phyloP scores from a whole-genome alignment of 2,888 invertebrate genomes.

The Cartodere bifasciata region DNA sequence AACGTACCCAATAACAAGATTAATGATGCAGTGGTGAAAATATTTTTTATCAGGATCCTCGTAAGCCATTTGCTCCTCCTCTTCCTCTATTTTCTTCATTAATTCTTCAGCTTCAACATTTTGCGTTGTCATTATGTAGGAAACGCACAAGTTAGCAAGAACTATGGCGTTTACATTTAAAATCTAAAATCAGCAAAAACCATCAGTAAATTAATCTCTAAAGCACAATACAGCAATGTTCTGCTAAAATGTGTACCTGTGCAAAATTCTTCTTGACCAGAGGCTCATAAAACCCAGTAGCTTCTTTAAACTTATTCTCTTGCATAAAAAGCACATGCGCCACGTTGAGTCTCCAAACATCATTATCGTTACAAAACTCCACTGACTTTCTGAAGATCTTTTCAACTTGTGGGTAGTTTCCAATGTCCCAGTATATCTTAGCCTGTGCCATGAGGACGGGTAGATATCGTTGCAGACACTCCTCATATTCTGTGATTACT shows the following conservation, averaged over 20 bases:
- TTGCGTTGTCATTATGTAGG: constrained; percentile 98
- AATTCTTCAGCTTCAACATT: constrained; percentile 98
- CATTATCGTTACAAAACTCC: constrained; percentile 96
- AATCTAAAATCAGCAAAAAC: constrained; percentile 44
- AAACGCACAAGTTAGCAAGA: constrained; percentile 94
- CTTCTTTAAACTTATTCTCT: constrained; percentile 96
- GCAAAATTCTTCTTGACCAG: constrained; percentile 91
- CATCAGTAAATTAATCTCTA: constrained; percentile 1
- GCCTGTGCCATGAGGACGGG: constrained; percentile 99
- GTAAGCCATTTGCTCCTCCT: constrained; percentile 85
- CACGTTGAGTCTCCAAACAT: constrained; percentile 94
- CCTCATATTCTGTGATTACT: constrained; percentile 51
- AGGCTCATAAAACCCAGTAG: constrained; percentile 95
- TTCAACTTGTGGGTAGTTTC: constrained; percentile 91
- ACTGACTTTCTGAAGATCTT: constrained; percentile 94
- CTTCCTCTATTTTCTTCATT: constrained; percentile 97
- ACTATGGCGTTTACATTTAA: constrained; percentile 95
- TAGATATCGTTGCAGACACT: constrained; percentile 54
- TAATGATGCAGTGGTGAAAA: constrained; percentile 95
- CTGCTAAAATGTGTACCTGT: constrained; percentile 41
- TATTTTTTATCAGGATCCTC: constrained; percentile 89
- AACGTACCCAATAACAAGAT: constrained; percentile 86
- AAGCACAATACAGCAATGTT: constrained; percentile 3
- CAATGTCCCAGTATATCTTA: constrained; percentile 96
- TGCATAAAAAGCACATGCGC: constrained; percentile 99